These are phyloP conservation scores for Brassicogethes aeneus DNA, from an alignment of 2,888 invertebrate species.

Conservation along the genomic window DNA sequence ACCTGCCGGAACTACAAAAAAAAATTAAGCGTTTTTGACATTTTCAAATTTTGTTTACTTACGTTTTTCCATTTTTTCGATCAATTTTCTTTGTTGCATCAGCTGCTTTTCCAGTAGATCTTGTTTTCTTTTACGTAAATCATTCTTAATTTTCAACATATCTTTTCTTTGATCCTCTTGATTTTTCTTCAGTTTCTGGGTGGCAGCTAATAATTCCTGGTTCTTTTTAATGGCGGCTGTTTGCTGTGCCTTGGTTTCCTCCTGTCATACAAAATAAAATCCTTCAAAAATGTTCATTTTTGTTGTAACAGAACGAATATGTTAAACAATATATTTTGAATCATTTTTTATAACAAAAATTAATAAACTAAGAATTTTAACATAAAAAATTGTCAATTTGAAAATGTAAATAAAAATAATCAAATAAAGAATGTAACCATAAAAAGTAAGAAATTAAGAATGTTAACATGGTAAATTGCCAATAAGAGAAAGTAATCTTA, in stretches of 20 bases:
- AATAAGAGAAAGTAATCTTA: too few relatives aligned
- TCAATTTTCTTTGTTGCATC: conserved; percentile 75
- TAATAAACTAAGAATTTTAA: too few relatives aligned
- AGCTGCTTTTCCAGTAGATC: conserved; percentile 81
- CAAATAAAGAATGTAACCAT: too few relatives aligned
- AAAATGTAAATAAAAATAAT: background rate
- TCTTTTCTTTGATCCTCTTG: conserved; percentile 68
- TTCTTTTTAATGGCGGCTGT: conserved; percentile 46
- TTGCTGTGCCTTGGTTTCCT: conserved; percentile 35
- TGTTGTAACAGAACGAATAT: background rate
- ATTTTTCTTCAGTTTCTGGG: conserved; percentile 61
- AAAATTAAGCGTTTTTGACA: background rate
- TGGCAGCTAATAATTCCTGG: conserved; percentile 50
- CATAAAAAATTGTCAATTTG: background rate
- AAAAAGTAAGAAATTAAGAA: too few relatives aligned
- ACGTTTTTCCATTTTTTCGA: conserved; percentile 73
- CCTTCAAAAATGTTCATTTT: conserved; percentile 10
- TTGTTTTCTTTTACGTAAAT: conserved; percentile 77
- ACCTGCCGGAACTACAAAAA: conserved; percentile 48
- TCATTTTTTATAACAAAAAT: too few relatives aligned
- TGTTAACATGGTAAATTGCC: too few relatives aligned
- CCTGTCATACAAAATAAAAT: too few relatives aligned
- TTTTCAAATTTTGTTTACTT: conserved; percentile 24
- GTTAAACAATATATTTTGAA: too few relatives aligned
- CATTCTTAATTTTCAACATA: conserved; percentile 66